Base-by-base conservation (phyloP, 1,140 invertebrate genomes). In the Sarcophaga bullata region DNA sequence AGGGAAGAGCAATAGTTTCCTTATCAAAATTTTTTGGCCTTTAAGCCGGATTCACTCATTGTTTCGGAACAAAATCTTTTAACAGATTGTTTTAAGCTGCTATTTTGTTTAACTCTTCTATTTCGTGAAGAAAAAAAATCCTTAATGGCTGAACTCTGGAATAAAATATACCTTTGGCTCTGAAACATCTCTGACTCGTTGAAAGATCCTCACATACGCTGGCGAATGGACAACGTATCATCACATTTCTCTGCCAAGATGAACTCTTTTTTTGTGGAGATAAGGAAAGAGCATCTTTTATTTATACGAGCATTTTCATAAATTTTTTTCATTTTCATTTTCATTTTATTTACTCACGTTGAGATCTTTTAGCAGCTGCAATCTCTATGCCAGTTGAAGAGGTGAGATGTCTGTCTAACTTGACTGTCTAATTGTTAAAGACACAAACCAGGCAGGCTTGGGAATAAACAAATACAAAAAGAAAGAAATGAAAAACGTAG, bases 341-440 rank as follows among this genome's bases (percentile, higher is more conserved):
- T 72, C 62, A 19, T 25, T 72, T 72, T 8, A 25, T 25, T 37
- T 37, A 4, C 25, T 37, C 25, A 37, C 15, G 54, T 68, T 19
- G 62, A 68, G 19, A 68, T 68, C 62, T 68, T 78, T 50, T 78
- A 78, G 75, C 75, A 78, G 75, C 75, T 78, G 75, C 75, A 78
- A 78, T 78, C 75, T 78, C 75, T 13, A 49, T 78, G 48, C 48
- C 50, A 19, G 48, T 78, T 78, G 49, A 78, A 78, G 48, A 78
- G 75, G 75, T 78, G 75, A 78, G 75, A 78, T 78, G 75, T 25
- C 49, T 78, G 75, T 78, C 75, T 78, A 52, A 49, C n/a, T 68
- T 68, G 5, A 9, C 75, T 78, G 75, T 78, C 75, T n/a, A 78
- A 50, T 52, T 78, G 62, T 68, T 68, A n/a, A n/a, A n/a, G 15